A percentile compares a stretch with the other conserved stretches of the same genome.
Conservation (phyloP, 37 sponge, comb jelly and placozoan species). For the Aphrocallistes beatrix region DNA sequence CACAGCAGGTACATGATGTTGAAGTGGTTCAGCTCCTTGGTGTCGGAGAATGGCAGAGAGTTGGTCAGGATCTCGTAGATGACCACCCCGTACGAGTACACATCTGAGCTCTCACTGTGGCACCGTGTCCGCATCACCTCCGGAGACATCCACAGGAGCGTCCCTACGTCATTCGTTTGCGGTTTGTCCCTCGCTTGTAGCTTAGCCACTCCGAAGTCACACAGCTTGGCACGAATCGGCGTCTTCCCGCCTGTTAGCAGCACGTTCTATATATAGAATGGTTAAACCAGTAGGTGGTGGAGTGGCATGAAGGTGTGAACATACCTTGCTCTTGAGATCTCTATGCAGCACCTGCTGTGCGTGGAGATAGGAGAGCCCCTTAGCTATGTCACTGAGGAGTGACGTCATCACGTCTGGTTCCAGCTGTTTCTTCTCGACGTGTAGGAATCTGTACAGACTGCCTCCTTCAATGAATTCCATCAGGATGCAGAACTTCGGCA, state of each 20-base stretch:
- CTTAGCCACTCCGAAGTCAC: neutral
- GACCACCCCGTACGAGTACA: neutral
- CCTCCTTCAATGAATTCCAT: constrained; percentile 14
- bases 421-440: neutral
- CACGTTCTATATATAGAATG: neutral
- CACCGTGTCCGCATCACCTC: neutral
- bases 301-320: neutral
- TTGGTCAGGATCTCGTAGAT: constrained; percentile 10
- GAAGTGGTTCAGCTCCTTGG: neutral
- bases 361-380: constrained; percentile 13
- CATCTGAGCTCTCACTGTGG: neutral
- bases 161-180: neutral
- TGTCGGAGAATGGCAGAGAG: neutral
- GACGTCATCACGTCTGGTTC: neutral
- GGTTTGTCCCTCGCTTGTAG: neutral
- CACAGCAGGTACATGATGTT: neutral
- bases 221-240: neutral
- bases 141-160: neutral
- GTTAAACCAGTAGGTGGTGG: neutral
- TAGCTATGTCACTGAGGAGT: neutral
- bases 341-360: neutral
- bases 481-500: neutral
- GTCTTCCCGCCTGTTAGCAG: neutral
- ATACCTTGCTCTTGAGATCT: neutral
- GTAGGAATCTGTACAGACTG: neutral